Base-by-base conservation (phyloP, 2,888 invertebrate genomes). In the Pristionchus arcanus region DNA sequence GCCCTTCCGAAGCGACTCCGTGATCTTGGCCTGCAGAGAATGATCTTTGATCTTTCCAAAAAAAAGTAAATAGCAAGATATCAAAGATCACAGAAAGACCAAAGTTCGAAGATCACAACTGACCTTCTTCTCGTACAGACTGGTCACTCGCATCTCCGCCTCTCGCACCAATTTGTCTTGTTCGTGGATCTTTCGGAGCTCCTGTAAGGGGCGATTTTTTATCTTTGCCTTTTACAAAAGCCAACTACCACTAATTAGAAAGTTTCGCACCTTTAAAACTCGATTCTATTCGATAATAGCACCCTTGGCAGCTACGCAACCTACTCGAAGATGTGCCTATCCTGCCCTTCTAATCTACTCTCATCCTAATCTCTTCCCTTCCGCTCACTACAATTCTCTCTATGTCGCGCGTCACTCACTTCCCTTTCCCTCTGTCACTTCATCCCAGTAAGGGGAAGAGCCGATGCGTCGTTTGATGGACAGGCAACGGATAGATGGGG, bases 171-270 rank as follows among this genome's bases (percentile, higher is more conserved):
- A 25, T 31, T 71, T 83, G 84, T 89, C 89, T 19, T 84, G 84
- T 7, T 89, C 89, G n/a, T 37, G n/a, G 37, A 89, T 89, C 85
- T 84, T 85, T 16, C 37, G 28, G n/a, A 89, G 68, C 53, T 84
- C 68, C 89, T 89, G 85, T 16, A 55, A 83, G 7, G n/a, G 28
- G 13, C 25, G 13, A 13, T 49, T 13, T 11, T 49, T 49, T 49
- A 13, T 49, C 13, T 49, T 49, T 49, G 13, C 42, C 9, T 49
- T 49, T 49, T 49, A 49, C 9, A 13, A 49, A 13, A 49, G 11
- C 9, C 0, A 49, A 7, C 13, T 49, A 11, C 42, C 42, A 13
- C 4, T n/a, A n/a, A n/a, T n/a, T n/a, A n/a, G n/a, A n/a, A n/a
- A n/a, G n/a, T n/a, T n/a, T n/a, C n/a, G n/a, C n/a, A n/a, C n/a